Base-by-base conservation (phyloP, 1,140 invertebrate genomes). In the Conopomorpha cramerella region DNA sequence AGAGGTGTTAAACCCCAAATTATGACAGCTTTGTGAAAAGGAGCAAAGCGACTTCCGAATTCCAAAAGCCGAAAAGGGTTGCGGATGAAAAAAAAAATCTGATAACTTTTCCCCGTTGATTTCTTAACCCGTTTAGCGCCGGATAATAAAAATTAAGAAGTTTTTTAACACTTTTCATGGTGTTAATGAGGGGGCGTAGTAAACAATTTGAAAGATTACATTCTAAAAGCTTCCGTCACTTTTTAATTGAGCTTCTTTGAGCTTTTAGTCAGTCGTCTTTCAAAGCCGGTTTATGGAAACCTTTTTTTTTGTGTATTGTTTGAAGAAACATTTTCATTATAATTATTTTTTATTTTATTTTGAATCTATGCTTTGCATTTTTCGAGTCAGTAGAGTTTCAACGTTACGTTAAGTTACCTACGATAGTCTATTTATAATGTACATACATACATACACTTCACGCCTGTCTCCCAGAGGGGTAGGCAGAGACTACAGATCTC, bases 241-340 rank as follows among this genome's bases (percentile, higher is more conserved):
- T 74, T 72, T 74, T 74, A 74, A 74, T 74, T 74, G 70, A 74
- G 70, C 71, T 63, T 71, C 71, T 73, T 72, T 74, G 70, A n/a
- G n/a, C n/a, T n/a, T n/a, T n/a, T n/a, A n/a, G n/a, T n/a, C n/a
- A n/a, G n/a, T n/a, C n/a, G n/a, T n/a, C n/a, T n/a, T n/a, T n/a
- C n/a, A n/a, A n/a, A n/a, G n/a, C n/a, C n/a, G n/a, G n/a, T n/a
- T n/a, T n/a, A n/a, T n/a, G n/a, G n/a, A n/a, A n/a, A n/a, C n/a
- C n/a, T n/a, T n/a, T n/a, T n/a, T n/a, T n/a, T n/a, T n/a, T n/a
- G n/a, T n/a, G n/a, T n/a, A n/a, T n/a, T n/a, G n/a, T n/a, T n/a
- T n/a, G n/a, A n/a, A n/a, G n/a, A n/a, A n/a, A n/a, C n/a, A n/a
- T n/a, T n/a, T n/a, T n/a, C n/a, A n/a, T n/a, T n/a, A n/a, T n/a